Conservation (phyloP, 1,140 invertebrate species). For the Cephus cinctus region DNA sequence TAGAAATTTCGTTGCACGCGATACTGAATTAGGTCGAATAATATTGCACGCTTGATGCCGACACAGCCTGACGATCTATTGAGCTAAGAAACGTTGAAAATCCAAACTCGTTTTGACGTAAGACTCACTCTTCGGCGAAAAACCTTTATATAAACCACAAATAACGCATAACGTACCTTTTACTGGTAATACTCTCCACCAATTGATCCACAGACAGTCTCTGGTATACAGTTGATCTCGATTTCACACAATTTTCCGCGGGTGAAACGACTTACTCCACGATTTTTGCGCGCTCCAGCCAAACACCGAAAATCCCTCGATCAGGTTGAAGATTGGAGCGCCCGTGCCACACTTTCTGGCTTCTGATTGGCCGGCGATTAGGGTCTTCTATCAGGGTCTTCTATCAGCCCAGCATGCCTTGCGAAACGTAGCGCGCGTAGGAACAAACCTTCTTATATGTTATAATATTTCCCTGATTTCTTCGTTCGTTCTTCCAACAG, state of each 20-base stretch:
- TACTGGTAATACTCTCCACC: constrained; percentile 24
- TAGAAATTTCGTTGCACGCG: not conserved
- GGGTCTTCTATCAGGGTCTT: constrained; percentile 57
- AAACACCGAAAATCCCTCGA: constrained; percentile 37
- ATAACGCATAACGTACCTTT: constrained; percentile 26
- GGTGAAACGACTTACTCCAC: not conserved
- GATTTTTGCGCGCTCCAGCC: constrained; percentile 27
- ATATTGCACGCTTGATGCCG: no score
- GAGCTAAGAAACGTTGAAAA: no score
- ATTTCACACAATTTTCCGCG: constrained; percentile 22
- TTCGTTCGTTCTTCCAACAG: no score
- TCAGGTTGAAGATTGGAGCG: constrained; percentile 42
- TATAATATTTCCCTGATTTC: no score
- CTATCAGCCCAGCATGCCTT: constrained; percentile 45
- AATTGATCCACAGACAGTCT: constrained; percentile 6
- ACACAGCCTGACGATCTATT: no score
- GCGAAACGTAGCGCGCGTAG: constrained; percentile 35
- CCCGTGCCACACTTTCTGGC: constrained; percentile 24
- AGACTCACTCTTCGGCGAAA: no score
- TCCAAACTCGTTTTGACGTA: no score
- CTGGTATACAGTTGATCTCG: constrained; percentile 7
- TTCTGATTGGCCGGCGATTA: constrained; percentile 43
- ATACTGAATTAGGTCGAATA: constrained; percentile 4
- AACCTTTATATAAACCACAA: no score
- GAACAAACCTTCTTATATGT: no score